Base-by-base conservation (phyloP, 2,888 invertebrate species). In the Cecidostiba fungosa region DNA sequence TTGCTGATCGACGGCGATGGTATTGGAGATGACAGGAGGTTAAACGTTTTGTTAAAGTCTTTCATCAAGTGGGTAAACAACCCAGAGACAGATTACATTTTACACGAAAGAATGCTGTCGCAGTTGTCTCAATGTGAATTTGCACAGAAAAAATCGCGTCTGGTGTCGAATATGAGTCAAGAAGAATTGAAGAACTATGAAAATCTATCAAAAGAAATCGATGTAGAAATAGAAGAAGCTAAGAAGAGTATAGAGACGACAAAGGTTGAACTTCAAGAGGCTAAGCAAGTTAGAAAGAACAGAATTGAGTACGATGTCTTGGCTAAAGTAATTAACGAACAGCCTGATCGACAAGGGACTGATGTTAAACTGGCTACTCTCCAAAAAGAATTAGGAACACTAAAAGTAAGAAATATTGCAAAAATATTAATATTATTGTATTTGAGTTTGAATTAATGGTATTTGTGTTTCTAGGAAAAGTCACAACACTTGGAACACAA, bases 1-100 rank as follows among this genome's bases (percentile, higher is more conserved):
- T 94, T 99, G 62, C 94, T 99, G 47, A 98, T 99, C 90, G 99
- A 99, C 93, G 99, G 99, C 23, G 99, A 99, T 94, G 99, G 99
- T 10, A 98, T 98, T 14, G 99, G 98, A 29, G 99, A 99, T 92
- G 99, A 99, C 92, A 95, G 98, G 84, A 94, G 98, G 85, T 94
- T 99, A 29, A 98, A 97, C 92, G 96, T 97, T 83, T 94, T 99
- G 26, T 93, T 98, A 14, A 98, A 98, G 94, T 96, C 97, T 32
- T 95, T 97, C 85, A 95, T 97, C 72, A 97, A 97, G 94, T 97
- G 97, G 97, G 96, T 96, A 82, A 96, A 96, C 90, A 95, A 95
- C 77, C 93, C 95, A 1, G 96, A 96, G 83, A 96, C 77, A 0
- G 92, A 93, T 74, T 90, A 89, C 62, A 88, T 88, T 10, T 84